Percentiles rank a stretch among this genome's conserved stretches.
Evolutionary conservation across 2,888 invertebrate genomes (phyloP).

Genomic region (Athrips mouffetella): DNA sequence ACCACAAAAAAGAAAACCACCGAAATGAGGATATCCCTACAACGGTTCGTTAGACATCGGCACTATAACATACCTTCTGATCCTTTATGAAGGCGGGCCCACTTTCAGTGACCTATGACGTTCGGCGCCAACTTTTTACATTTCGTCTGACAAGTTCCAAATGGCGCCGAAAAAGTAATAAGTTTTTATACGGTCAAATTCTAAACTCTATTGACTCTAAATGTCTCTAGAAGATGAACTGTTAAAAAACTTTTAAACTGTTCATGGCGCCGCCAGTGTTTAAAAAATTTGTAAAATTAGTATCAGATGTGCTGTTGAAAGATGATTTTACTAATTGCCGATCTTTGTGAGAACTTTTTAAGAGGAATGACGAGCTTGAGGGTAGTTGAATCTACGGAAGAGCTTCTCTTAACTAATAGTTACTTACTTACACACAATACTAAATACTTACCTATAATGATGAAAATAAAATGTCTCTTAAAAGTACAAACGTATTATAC

Average conservation of each 20-base stretch:
- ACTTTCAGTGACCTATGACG: constrained; percentile 56
- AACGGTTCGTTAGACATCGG: constrained; percentile 52
- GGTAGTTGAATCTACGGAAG: no score
- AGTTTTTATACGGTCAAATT: not conserved
- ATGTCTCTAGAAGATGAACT: not conserved
- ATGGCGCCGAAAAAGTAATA: not conserved
- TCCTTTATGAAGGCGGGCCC: constrained; percentile 30
- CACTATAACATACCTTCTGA: constrained; percentile 36
- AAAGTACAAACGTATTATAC: not conserved
- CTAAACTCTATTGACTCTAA: no score
- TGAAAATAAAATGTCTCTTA: not conserved
- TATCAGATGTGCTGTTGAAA: not conserved
- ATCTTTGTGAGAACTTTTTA: not conserved
- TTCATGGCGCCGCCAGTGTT: not conserved
- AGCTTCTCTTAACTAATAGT: no score
- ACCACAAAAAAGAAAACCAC: constrained; percentile 6
- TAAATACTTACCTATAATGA: not conserved
- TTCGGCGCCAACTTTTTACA: constrained; percentile 59
- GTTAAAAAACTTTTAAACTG: not conserved
- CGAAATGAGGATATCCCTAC: constrained; percentile 37
- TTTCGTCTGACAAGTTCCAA: constrained; percentile 33
- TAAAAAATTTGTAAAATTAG: not conserved
- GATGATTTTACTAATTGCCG: not conserved
- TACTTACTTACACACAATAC: no score
- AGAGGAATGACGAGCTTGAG: no score